A percentile compares a stretch with the other conserved stretches of the same genome.
phyloP scores from a whole-genome alignment of 2,113 vertebrate species.

The Micromys minutus region DNA sequence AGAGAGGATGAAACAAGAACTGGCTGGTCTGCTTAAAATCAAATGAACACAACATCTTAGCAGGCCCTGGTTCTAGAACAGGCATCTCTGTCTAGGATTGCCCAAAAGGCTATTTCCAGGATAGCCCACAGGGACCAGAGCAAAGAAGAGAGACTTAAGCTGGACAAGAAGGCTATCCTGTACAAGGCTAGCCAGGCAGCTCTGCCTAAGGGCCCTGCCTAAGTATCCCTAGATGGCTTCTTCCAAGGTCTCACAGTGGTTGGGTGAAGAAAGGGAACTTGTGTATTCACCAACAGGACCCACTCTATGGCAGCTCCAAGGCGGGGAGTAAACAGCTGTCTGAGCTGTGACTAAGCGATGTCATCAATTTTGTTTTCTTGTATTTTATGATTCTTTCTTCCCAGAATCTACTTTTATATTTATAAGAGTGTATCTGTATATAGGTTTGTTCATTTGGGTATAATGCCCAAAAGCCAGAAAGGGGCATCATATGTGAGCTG shows the following conservation, averaged over 20 bases:
- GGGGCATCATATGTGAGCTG: background rate
- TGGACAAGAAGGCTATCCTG: background rate
- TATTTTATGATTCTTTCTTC: no score
- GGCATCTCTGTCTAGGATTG: background rate
- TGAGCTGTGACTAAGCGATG: background rate
- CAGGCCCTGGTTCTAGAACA: background rate
- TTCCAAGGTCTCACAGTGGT: background rate
- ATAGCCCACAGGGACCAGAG: background rate
- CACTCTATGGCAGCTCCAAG: background rate
- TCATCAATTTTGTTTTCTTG: background rate
- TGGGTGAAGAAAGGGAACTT: background rate
- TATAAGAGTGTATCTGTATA: background rate
- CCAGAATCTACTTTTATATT: background rate
- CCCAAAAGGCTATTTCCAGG: background rate
- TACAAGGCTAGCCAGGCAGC: background rate
- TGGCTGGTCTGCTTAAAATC: no score
- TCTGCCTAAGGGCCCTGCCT: background rate
- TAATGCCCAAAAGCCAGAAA: background rate
- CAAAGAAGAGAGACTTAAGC: accelerated
- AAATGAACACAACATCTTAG: background rate
- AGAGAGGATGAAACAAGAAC: background rate
- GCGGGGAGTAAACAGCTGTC: background rate
- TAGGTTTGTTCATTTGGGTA: background rate
- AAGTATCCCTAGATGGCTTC: accelerated
- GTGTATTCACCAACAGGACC: background rate